Percentiles rank a stretch among this genome's conserved stretches.
Evolutionary conservation across 2,888 invertebrate genomes (phyloP).

Genomic region (Ceratothoa steindachneri): DNA sequence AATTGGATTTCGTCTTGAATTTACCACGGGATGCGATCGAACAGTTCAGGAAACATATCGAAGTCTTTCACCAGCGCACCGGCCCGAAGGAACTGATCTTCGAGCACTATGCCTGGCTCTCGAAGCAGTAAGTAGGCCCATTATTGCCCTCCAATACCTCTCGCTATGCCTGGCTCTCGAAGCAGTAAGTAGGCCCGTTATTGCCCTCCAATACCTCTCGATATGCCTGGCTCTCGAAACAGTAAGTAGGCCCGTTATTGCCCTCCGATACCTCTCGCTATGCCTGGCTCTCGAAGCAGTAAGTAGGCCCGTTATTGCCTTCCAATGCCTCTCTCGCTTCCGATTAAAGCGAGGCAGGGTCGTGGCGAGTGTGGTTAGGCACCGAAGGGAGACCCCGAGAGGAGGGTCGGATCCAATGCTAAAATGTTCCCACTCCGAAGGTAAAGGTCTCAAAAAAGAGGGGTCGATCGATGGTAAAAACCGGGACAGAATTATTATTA

Average conservation of each 20-base stretch:
- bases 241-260: constrained; percentile 58
- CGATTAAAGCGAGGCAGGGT: too few species aligned
- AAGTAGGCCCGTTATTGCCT: constrained; percentile 44
- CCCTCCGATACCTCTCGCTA: constrained; percentile 63
- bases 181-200: constrained; percentile 62
- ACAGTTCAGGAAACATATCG: constrained; percentile 83
- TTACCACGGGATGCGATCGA: constrained; percentile 89
- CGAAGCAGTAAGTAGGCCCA: constrained; percentile 67
- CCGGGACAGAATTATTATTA: too few species aligned
- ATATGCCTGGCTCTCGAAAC: constrained; percentile 89
- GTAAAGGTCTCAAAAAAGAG: too few species aligned
- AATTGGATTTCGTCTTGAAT: constrained; percentile 80
- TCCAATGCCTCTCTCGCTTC: too few species aligned
- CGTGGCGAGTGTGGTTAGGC: too few species aligned
- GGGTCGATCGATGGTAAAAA: too few species aligned
- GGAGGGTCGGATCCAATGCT: too few species aligned
- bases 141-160: neutral
- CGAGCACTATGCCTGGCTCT: constrained; percentile 94
- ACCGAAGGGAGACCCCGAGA: too few species aligned
- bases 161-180: constrained; percentile 92
- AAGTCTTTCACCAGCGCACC: constrained; percentile 57
- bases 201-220: constrained; percentile 58
- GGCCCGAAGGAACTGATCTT: constrained; percentile 82
- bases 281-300: constrained; percentile 93
- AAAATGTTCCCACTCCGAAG: too few species aligned